Base-by-base conservation (phyloP, 1,140 invertebrate genomes). In the Drosophila bocqueti region DNA sequence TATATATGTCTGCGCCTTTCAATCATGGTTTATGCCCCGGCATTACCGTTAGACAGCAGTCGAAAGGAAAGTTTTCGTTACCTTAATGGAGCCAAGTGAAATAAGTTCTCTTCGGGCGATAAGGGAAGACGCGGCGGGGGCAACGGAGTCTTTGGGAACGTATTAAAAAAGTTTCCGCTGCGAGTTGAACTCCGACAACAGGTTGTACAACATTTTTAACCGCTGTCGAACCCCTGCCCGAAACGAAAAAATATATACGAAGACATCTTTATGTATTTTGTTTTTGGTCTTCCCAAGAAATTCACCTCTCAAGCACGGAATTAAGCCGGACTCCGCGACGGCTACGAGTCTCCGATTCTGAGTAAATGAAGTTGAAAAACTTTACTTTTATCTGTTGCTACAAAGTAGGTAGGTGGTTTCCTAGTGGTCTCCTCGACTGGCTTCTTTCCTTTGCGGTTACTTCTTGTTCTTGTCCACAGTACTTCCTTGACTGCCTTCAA, bases 101-200 rank as follows among this genome's bases (percentile, higher is more conserved):
- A 73, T 49, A 83, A 80, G 67, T 73, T 72, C 29, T n/a, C 6
- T 9, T 24, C 6, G 4, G 54, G 26, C 18, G 43, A 36, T 43
- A 81, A 62, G 36, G 34, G 31, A 8, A n/a, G 38, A 11, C 10
- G 45, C 52, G 36, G 29, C 6, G 11, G 29, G 21, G 38, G 15
- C 2, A 29, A 42, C 52, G 1, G 54, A 47, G 52, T 29, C 21
- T 65, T 61, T 26, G 62, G 59, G 60, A 62, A 47, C 42, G 78
- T 83, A 87, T 86, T 83, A 87, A 87, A 86, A 85, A 85, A 82
- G 75, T 84, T 84, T 84, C 18, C 15, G 52, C 42, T 45, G 45
- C 49, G 49, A 34, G 57, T 59, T 42, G 46, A 52, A 47, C 24
- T 63, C 64, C 68, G 49, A 72, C 79, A 84, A 82, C 82, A 85